Evolutionary conservation across 2,888 invertebrate species (phyloP), one percentile per base, ranked within the genome.

Genomic region (Galerucella calmariensis): DNA sequence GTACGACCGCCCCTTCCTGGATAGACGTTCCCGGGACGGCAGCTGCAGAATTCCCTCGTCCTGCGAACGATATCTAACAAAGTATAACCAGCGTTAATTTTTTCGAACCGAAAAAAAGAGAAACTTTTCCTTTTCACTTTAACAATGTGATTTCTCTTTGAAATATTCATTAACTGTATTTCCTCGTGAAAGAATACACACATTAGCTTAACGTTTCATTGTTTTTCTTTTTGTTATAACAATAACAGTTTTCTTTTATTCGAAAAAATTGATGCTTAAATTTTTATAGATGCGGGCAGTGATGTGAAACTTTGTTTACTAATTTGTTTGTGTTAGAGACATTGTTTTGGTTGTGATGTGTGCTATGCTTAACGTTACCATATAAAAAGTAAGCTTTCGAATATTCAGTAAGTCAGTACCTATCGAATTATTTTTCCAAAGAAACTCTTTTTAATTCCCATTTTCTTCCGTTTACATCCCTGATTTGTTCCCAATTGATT

Each of bases 1-100:
- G 67, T 44, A 14, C 69, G 62, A 77, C 82, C 82, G 81, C 82
- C 81, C 77, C 79, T 75, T 80, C 78, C 75, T 78, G 78, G 81
- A 79, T 75, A 79, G 76, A 73, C 74, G 71, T 72, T 69, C 67
- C 69, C 68, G 70, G 72, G 78, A 62, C 76, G 68, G 76, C 74
- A 75, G 74, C 72, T 67, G 69, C 72, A 69, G 75, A 75, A 44
- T 69, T 27, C 20, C 61, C 69, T 56, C 59, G 70, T 66, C 69
- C 65, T 65, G 61, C 59, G 61, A 58, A 16, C 73, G 68, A 27
- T 65, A 46, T 68, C 68, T 20, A 48, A 35, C 69, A 62, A 69
- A 3, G 51, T 27, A 69, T 20, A 62, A 51, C 62, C 62, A 62
- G 41, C 27, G n/a, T 63, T 56, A 35, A 20, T 12, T 16, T 41